Evolutionary conservation across 53 echinoderm and acorn worm species (phyloP).

Genomic region (Antedon mediterranea): DNA sequence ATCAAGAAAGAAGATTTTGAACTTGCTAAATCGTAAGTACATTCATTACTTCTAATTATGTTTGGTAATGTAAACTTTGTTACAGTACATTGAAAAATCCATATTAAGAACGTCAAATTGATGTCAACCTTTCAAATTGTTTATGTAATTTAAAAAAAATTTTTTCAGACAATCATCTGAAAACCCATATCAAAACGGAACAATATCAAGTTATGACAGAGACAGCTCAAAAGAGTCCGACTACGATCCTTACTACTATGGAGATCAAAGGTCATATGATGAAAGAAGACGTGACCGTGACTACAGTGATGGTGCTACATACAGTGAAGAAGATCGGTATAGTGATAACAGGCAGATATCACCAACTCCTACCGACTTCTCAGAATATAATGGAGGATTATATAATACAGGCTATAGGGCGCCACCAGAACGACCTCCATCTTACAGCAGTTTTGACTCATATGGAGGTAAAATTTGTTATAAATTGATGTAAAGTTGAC

Average conservation of each 20-base stretch:
- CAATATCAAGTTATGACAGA: neutral
- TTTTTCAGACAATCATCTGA: neutral
- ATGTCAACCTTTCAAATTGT: too few relatives aligned
- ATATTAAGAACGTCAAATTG: too few relatives aligned
- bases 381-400: neutral
- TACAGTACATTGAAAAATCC: too few relatives aligned
- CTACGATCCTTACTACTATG: slow-evolving; percentile 32
- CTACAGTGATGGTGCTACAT: slow-evolving; percentile 27
- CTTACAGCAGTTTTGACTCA: neutral
- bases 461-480: neutral
- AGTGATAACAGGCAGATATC: neutral
- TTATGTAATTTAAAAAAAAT: too few relatives aligned
- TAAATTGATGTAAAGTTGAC: too few relatives aligned
- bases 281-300: slow-evolving; percentile 30
- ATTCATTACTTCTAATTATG: too few relatives aligned
- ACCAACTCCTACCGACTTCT: neutral
- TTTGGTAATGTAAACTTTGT: too few relatives aligned
- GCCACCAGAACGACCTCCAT: neutral
- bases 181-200: neutral
- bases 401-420: neutral
- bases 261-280: slow-evolving; percentile 25
- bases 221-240: slow-evolving; percentile 19
- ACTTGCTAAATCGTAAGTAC: slow-evolving; percentile 30
- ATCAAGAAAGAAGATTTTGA: slow-evolving; percentile 31
- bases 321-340: slow-evolving; percentile 10